These are phyloP conservation scores for Coracias cyanogaster DNA, from an alignment of 2,797 vertebrate species.

Conservation along the genomic window DNA sequence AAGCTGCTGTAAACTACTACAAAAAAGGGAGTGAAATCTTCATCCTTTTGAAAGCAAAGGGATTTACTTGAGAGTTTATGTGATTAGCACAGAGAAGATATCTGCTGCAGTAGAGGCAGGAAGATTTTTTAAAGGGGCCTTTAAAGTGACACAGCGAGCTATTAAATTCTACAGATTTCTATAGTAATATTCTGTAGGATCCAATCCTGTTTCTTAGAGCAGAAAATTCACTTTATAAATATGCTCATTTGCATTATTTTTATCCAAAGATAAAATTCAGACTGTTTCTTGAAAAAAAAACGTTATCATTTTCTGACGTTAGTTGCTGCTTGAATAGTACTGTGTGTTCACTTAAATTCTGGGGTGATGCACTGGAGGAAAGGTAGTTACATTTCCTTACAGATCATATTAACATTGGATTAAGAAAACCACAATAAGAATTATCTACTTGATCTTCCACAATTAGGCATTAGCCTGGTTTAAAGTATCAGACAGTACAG, in stretches of 20 bases:
- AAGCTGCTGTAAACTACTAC: background rate
- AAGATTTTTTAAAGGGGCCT: background rate
- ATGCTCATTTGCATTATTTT: background rate
- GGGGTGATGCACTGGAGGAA: background rate
- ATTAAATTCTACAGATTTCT: background rate
- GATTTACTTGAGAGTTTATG: constrained; percentile 40
- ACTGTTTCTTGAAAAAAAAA: background rate
- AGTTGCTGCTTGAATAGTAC: background rate
- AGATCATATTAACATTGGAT: background rate
- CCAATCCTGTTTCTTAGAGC: background rate
- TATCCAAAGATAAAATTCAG: background rate
- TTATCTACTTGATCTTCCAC: constrained; percentile 18
- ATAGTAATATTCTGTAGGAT: background rate
- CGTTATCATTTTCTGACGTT: background rate
- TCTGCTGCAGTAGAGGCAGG: background rate
- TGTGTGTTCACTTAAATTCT: background rate
- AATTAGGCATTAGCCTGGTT: constrained; percentile 15
- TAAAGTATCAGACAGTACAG: background rate
- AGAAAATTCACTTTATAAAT: background rate
- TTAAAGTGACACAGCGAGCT: background rate
- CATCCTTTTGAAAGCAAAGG: constrained; percentile 51
- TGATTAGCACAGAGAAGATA: constrained; percentile 31
- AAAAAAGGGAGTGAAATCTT: constrained; percentile 31
- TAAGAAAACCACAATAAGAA: constrained; percentile 6
- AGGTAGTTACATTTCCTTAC: background rate